Base-by-base conservation (phyloP, 1,140 invertebrate genomes). In the Philopotamus ludificatus region DNA sequence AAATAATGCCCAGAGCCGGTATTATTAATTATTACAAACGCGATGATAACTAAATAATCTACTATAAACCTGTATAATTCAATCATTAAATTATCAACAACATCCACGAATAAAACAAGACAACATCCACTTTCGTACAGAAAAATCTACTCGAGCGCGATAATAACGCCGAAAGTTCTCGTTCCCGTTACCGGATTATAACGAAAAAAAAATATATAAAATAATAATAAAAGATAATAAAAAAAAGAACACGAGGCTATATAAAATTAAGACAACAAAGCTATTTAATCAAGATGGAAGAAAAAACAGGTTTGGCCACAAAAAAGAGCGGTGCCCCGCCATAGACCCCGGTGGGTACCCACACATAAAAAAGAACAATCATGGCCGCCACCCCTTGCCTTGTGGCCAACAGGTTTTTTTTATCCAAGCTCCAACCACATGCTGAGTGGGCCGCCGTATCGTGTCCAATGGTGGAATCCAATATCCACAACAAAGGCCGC, bases 241-340 rank as follows among this genome's bases (percentile, higher is more conserved):
- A 54, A 1, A 34, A 34, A 57, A 18, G 22, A 55, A 55, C 28
- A 55, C 39, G 26, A 10, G 54, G 34, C 63, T 47, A 45, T 57
- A 68, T 65, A 65, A 68, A 63, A 68, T 68, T 68, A 68, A 68
- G 67, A 68, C 63, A 68, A 68, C 67, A 68, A 53, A 53, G 63
- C 58, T 57, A 62, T 65, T 68, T 68, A 68, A 68, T 68, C 67
- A 65, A 68, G 66, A 61, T 64, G 66, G 47, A 54, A 57, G 54
- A 61, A 68, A 65, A 65, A 68, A 68, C 66, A 20, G 66, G 66
- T 68, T 47, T 57, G 34, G 39, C 10, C 34, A 12, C 53, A 12
- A 16, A 41, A 63, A 41, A 54, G 57, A 53, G 50, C 42, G 49
- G 25, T 62, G 9, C 44, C 21, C 34, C n/a, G n/a, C n/a, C n/a